Evolutionary conservation across 2,113 vertebrate genomes (phyloP).

Genomic region (Platichthys flesus): DNA sequence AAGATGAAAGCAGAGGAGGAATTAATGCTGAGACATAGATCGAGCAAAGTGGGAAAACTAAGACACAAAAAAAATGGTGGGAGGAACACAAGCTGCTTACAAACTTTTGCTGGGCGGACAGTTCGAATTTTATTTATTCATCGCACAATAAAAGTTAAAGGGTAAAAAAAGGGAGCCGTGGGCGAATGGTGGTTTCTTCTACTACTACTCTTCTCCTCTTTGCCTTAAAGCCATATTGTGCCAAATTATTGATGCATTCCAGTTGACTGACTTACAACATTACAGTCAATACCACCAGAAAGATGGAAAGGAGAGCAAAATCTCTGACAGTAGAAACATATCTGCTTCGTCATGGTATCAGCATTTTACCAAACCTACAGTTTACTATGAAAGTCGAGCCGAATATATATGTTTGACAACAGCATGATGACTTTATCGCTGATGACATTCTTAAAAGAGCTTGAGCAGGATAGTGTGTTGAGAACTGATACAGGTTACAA

Average conservation of each 20-base stretch:
- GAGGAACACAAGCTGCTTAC: slow-evolving; percentile 2
- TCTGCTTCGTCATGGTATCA: too few species aligned
- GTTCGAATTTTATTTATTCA: slow-evolving; percentile 15
- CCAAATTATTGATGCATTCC: slow-evolving; percentile 4
- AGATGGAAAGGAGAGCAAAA: not conserved
- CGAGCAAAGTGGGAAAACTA: not conserved
- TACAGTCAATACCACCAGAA: not conserved
- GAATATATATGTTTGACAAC: not conserved
- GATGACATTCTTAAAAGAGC: too few species aligned
- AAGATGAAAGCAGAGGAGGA: slow-evolving; percentile 1
- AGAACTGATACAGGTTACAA: too few species aligned
- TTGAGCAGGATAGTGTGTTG: too few species aligned
- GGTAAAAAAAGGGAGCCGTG: not conserved
- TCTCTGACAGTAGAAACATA: not conserved
- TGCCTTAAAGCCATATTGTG: slow-evolving; percentile 19
- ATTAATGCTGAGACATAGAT: slow-evolving; percentile 2
- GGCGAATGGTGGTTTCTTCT: not conserved
- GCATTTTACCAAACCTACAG: not conserved
- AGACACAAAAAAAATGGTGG: not conserved
- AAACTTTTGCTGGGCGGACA: not conserved
- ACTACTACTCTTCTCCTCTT: not conserved
- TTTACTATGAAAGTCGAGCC: not conserved
- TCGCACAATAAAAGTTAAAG: slow-evolving; percentile 18
- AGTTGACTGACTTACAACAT: slow-evolving; percentile 20
- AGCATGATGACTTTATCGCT: not conserved